phyloP scores from a whole-genome alignment of 1,140 invertebrate species.

The Neodiprion fabricii region DNA sequence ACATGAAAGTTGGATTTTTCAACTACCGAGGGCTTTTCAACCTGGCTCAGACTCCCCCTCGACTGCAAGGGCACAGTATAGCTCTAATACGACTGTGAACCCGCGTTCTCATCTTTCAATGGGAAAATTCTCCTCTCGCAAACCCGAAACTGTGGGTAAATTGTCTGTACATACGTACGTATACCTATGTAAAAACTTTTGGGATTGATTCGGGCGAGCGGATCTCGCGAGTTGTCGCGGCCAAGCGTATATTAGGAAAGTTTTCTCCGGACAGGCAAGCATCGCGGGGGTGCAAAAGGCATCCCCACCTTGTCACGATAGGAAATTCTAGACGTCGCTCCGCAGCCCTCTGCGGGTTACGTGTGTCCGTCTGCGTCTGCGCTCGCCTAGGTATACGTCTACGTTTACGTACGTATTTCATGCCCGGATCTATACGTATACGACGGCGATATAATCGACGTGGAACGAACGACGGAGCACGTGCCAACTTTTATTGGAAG shows the following conservation, averaged over 20 bases:
- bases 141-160: background rate
- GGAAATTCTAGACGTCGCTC: background rate
- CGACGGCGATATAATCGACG: constrained; percentile 47
- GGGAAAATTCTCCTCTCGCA: background rate
- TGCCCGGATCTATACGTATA: background rate
- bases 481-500: constrained; percentile 56
- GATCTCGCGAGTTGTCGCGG: background rate
- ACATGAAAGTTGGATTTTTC: too few relatives aligned
- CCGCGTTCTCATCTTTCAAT: too few relatives aligned
- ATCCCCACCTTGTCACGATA: background rate
- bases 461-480: constrained; percentile 46
- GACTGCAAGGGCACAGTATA: too few relatives aligned
- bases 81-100: too few relatives aligned
- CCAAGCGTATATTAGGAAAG: background rate
- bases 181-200: background rate
- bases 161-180: too few relatives aligned
- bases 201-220: background rate
- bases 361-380: background rate
- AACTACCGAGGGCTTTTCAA: too few relatives aligned
- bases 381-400: background rate
- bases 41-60: too few relatives aligned
- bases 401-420: background rate
- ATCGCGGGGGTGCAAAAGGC: background rate
- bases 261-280: background rate
- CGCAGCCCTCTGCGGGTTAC: background rate